Conservation (phyloP, 2,888 invertebrate genomes). For the Euphydryas editha region DNA sequence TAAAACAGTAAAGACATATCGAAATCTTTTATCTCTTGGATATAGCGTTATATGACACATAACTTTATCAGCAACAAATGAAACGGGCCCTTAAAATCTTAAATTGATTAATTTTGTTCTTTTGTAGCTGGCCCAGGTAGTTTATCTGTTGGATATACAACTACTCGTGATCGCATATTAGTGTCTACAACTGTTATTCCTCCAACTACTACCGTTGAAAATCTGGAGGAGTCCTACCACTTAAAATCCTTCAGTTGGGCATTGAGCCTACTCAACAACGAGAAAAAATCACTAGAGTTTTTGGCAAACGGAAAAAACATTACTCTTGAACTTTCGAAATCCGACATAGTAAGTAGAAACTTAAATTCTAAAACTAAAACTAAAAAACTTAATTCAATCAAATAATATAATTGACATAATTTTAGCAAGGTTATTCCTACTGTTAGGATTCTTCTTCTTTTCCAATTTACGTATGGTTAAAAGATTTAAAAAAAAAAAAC, state of each 20-base stretch:
- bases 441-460: too few relatives aligned
- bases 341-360: constrained; percentile 55
- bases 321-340: constrained; percentile 56
- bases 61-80: too few relatives aligned
- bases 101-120: constrained; percentile 10
- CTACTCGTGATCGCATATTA: neutral
- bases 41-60: too few relatives aligned
- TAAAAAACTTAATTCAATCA: neutral
- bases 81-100: too few relatives aligned
- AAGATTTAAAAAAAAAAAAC: too few relatives aligned
- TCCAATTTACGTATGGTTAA: too few relatives aligned
- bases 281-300: constrained; percentile 52
- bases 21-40: too few relatives aligned
- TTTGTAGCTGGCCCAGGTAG: neutral
- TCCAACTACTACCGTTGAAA: constrained; percentile 13
- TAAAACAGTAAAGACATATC: too few relatives aligned
- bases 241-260: constrained; percentile 61
- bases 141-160: neutral
- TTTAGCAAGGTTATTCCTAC: too few relatives aligned
- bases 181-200: neutral
- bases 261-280: constrained; percentile 52
- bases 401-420: too few relatives aligned
- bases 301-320: constrained; percentile 54
- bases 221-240: constrained; percentile 48
- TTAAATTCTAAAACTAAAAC: too few relatives aligned